Percentiles rank a stretch among this genome's conserved stretches.
These are phyloP conservation scores for Oncorhynchus clarkii DNA, from an alignment of 2,113 vertebrate genomes.

Conservation along the genomic window DNA sequence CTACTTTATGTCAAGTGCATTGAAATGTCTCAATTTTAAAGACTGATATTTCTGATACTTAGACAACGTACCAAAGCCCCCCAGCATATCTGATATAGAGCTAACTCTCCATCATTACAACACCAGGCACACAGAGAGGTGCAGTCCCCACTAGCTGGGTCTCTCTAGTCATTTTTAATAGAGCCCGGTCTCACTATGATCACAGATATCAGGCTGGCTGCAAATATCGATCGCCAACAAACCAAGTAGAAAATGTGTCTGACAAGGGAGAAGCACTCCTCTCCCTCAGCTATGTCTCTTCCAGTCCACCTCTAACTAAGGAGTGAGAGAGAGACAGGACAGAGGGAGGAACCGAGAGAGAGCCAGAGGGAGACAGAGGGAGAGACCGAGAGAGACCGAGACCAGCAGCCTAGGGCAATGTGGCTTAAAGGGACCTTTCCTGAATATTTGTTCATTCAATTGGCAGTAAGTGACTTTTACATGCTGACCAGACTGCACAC, in stretches of 20 bases:
- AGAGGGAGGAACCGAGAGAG: not conserved
- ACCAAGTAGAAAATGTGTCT: conserved; percentile 51
- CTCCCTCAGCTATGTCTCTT: not conserved
- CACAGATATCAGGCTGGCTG: conserved; percentile 42
- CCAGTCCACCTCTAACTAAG: not conserved
- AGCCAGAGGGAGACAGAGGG: not conserved
- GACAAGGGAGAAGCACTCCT: conserved; percentile 49
- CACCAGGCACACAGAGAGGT: too few species aligned
- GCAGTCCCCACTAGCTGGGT: too few species aligned
- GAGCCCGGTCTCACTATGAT: conserved; percentile 37
- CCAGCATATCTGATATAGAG: too few species aligned
- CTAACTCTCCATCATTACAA: too few species aligned
- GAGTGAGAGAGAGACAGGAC: not conserved
- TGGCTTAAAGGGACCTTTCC: not conserved
- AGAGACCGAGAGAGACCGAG: too few species aligned
- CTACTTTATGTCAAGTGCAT: too few species aligned
- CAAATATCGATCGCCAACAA: conserved; percentile 52
- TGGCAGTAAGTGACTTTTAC: not conserved
- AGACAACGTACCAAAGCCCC: too few species aligned
- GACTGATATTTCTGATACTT: too few species aligned
- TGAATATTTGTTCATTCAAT: not conserved
- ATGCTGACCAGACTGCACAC: too few species aligned
- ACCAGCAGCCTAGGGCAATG: not conserved
- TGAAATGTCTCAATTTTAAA: too few species aligned
- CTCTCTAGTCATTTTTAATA: conserved; percentile 36